A percentile compares a stretch with the other conserved stretches of the same genome.
Conservation (phyloP, 1,140 invertebrate species). For the Batillaria attramentaria region DNA sequence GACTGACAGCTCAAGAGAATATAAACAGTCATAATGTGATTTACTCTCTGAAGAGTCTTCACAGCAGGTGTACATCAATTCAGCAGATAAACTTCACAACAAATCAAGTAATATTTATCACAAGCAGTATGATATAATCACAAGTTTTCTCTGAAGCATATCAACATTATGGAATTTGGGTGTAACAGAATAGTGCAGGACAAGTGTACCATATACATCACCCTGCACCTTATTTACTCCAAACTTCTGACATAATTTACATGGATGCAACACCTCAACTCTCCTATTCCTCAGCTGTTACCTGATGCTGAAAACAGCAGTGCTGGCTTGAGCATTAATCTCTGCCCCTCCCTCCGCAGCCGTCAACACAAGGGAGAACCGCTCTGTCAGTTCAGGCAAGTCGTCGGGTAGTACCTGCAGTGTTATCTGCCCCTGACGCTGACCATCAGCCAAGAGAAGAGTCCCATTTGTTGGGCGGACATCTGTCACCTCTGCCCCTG, state of each 20-base stretch:
- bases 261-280: too few relatives aligned
- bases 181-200: not conserved
- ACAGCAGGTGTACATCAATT: too few relatives aligned
- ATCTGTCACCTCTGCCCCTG: constrained; percentile 45
- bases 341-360: constrained; percentile 65
- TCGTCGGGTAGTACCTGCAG: constrained; percentile 62
- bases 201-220: not conserved
- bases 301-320: constrained; percentile 61
- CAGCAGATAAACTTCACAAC: too few relatives aligned
- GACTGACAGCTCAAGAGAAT: too few relatives aligned
- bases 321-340: constrained; percentile 52
- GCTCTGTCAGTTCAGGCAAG: constrained; percentile 64
- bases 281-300: too few relatives aligned
- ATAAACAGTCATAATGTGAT: too few relatives aligned
- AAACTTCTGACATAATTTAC: too few relatives aligned
- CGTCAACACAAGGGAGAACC: constrained; percentile 53
- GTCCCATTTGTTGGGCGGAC: constrained; percentile 59
- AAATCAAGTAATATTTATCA: too few relatives aligned
- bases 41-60: too few relatives aligned
- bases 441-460: constrained; percentile 48
- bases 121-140: too few relatives aligned
- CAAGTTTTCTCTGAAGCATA: too few relatives aligned
- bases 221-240: not conserved
- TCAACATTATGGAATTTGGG: too few relatives aligned
- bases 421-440: constrained; percentile 50